Evolutionary conservation across 2,797 vertebrate species (phyloP).

Genomic region (Amphiprion clarkii): DNA sequence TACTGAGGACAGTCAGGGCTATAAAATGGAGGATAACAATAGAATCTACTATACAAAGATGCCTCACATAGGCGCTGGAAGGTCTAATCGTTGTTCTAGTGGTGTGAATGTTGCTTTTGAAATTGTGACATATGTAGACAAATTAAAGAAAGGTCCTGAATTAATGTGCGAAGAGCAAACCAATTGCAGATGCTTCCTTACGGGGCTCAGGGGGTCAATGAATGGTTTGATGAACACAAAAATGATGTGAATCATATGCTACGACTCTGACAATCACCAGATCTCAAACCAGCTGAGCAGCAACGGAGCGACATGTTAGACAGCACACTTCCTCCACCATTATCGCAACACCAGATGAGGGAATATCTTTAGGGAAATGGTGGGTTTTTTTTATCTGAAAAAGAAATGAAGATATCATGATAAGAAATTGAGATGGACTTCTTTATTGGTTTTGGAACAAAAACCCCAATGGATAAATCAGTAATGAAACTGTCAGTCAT

Average conservation of each 20-base stretch:
- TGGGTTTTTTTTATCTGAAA: background rate
- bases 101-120: constrained; percentile 14
- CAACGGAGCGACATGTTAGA: background rate
- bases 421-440: background rate
- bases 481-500: background rate
- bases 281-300: constrained; percentile 14
- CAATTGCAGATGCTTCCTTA: constrained; percentile 46
- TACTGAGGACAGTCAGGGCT: constrained; percentile 42
- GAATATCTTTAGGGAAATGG: background rate
- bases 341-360: constrained; percentile 6
- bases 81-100: constrained; percentile 25
- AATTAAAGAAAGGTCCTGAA: constrained; percentile 17
- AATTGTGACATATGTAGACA: constrained; percentile 30
- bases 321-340: constrained; percentile 4
- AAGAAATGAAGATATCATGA: background rate
- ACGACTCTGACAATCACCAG: constrained; percentile 23
- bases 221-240: constrained; percentile 40
- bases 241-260: constrained; percentile 42
- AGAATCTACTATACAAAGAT: constrained; percentile 33
- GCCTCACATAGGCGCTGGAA: constrained; percentile 6
- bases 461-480: background rate
- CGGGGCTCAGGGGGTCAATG: constrained; percentile 1
- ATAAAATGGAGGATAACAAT: constrained; percentile 48
- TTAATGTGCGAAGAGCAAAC: constrained; percentile 32
- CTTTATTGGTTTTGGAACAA: background rate